Evolutionary conservation across 1,140 invertebrate genomes (phyloP), one percentile per base, ranked within the genome.

Genomic region (Trinorchestia longiramus): DNA sequence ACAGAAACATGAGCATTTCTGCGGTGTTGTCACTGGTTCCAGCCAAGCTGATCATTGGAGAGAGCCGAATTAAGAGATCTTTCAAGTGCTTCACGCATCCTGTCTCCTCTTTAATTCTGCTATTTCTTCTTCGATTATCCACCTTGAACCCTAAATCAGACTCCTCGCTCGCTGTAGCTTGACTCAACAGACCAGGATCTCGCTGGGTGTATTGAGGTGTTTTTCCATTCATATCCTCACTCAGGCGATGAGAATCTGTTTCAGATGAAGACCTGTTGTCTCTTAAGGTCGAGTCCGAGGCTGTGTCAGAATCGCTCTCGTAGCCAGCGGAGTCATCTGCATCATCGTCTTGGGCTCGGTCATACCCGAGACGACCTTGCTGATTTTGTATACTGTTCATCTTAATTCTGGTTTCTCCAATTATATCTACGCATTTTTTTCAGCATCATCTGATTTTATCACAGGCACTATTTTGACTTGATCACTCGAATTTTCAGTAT

Each of bases 1-100:
- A 90, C 36, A 96, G 95, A 95, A 96, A 96, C 47, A 95, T 88
- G 43, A 96, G 90, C 96, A 96, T 96, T 62, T 96, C 96, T 57
- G 96, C 96, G 23, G 96, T 96, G 57, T 96, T 96, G 62, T 96
- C 96, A 41, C 95, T 96, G 87, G 96, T 96, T 36, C 96, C 96
- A 45, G 96, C 96, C 47, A 96, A 62, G 57, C 96, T 96, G 57
- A 96, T 96, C 96, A 96, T 96, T 36, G 96, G 96, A 41, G 96
- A 96, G 90, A 96, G 95, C 41, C 96, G 96, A n/a, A 91, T 87
- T 43, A 96, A 87, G 3, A 96, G 87, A 42, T 96, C 96, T 95
- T 96, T 96, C n/a, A 96, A 88, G 57, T 96, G 96, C 44, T 47
- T 94, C 43, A 94, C 92, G 40, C 92, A 45, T 94, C 92, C 92